Base-by-base conservation (phyloP, 2,113 vertebrate species). In the Caranx melampygus region DNA sequence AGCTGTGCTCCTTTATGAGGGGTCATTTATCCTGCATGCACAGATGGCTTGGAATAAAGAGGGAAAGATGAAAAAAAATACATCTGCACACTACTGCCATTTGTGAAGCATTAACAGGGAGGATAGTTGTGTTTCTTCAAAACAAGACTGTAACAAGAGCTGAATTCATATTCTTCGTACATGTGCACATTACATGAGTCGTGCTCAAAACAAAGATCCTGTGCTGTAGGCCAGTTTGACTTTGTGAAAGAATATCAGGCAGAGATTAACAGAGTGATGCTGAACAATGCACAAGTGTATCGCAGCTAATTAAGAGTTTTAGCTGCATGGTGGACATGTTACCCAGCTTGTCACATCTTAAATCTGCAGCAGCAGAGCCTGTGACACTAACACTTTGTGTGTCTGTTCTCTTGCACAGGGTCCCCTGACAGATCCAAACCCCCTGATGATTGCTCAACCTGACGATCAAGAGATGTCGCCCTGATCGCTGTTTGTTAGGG, bases 381-480 rank as follows among this genome's bases (percentile, higher is more conserved):
- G 16, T 62, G 42, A 87, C 52, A 54, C 47, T 57, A 44, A 69
- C 69, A 49, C 12, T 64, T 20, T 72, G 8, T 64, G 9, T 1
- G 6, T 79, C 63, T 49, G 16, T 69, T 78, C 57, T 87, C 69
- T 44, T 47, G 20, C 63, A 79, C 45, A 85, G 62, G 61, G 54
- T 84, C 67, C 44, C 26, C 40, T 49, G 51, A 59, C 58, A n/a
- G 33, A 81, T 45, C 74, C 33, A 34, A 33, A 57, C 66, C 64
- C 72, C 69, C 74, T 64, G 75, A 91, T 88, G 84, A 77, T 83
- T 58, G 20, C 67, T 75, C 57, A 62, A 3, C 0, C 75, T 58
- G 71, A 82, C 64, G 79, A 84, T 82, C 85, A 78, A 76, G 84
- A 86, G 63, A 90, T 92, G 91, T 87, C n/a, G 66, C 81, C 91